Evolutionary conservation across 2,113 vertebrate species (phyloP), one percentile per base, ranked within the genome.

Genomic region (Microcebus jonahi): DNA sequence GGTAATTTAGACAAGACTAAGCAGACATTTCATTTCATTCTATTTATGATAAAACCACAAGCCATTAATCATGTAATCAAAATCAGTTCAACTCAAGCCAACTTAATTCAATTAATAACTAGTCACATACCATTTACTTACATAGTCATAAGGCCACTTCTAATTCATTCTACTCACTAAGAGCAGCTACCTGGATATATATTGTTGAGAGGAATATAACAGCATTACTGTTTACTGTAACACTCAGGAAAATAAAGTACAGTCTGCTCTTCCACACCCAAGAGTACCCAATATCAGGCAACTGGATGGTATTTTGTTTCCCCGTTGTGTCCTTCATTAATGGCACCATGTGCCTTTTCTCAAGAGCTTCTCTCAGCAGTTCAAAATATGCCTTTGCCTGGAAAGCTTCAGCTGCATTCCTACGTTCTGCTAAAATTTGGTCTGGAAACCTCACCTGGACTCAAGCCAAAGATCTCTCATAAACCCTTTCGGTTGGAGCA

Each of bases 31-130:
- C 6, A 75, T 82, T 76, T 89, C 61, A 42, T 76, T 90, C 45
- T 86, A 61, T 75, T 75, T 81, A 67, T 87, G 45, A 45, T 31
- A 65, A 83, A 53, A 67, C 48, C 42, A 67, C 34, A 84, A 61
- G 8, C 29, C 10, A 80, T 86, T 73, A 90, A 65, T 90, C 23
- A 18, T 65, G 18, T 80, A 63, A 42, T 53, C 71, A 79, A 93
- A 85, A 59, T 14, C 55, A 80, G 11, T 85, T 80, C 29, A 85
- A 61, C 63, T 75, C 25, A 84, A 71, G 73, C 17, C 8, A 71
- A 29, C 27, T 70, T 87, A 59, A 53, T 65, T 75, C 53, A 65
- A 67, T 94, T 73, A 71, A 87, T 75, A 96, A 94, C 65, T 90
- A 93, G 65, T 83, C 36, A 83, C 36, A 3, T 29, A 31, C 36